Base-by-base conservation (phyloP, 2,888 invertebrate species). In the Ornithoptera alexandrae region DNA sequence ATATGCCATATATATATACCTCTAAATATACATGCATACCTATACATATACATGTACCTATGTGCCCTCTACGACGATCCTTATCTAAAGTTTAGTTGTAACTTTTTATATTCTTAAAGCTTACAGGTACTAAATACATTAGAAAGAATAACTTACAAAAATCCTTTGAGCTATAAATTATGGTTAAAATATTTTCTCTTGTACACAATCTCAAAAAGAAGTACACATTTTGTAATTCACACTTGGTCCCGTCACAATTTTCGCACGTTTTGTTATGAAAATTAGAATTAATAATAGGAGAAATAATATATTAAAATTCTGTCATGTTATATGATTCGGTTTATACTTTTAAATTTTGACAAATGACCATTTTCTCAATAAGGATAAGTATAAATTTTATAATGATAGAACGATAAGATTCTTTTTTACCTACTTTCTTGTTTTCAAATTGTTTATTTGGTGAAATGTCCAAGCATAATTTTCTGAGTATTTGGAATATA, bases 261-360 rank as follows among this genome's bases (percentile, higher is more conserved):
- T 12, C 22, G 12, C 22, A 58, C 22, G 56, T 56, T 56, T 58
- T n/a, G 57, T 58, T 58, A 22, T n/a, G 3, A 58, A 12, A 22
- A 22, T 3, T 6, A 12, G 22, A 22, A 24, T 5, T 22, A 22
- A 58, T 10, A 7, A 3, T 58, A 58, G n/a, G 22, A 60, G 24
- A 60, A 60, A 60, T 58, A 42, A 12, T 42, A 42, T 42, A 39
- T 22, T 58, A 57, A 58, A 65, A 65, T 65, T 65, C 42, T 36
- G 42, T 58, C 65, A 58, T 60, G 50, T 22, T 4, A 66, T 22
- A 20, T 15, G 15, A 0, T 46, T 15, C 12, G 46, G 12, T 42
- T n/a, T 66, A 58, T 60, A 15, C 15, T 66, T 66, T 66, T 66
- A 24, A 60, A 53, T 42, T 60, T 60, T 66, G 66, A 60, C 66